Evolutionary conservation across 2,113 vertebrate species (phyloP), one percentile per base, ranked within the genome.

Genomic region (Tylochromis polylepis): DNA sequence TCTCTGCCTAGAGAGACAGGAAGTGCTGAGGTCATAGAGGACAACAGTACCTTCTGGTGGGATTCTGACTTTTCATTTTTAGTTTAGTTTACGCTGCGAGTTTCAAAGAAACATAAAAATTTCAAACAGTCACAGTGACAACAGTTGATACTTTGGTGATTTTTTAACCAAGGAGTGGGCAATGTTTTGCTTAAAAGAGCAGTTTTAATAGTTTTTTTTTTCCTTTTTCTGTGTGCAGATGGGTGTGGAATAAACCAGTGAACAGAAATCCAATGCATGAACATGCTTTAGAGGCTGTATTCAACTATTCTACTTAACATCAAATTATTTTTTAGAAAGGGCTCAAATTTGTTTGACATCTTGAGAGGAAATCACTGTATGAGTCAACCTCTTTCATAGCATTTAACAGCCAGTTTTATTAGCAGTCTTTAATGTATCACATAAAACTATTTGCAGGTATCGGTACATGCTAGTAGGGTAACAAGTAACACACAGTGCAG

Each of bases 1-100:
- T 87, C 67, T 92, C 70, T 85, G 91, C 91, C 93, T 88, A 65
- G 81, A 89, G 91, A 90, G 81, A 89, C 84, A 67, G 83, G 84
- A 84, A 88, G 87, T 38, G 88, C 49, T 20, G 84, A 92, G 89
- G 91, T 92, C 89, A 90, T 24, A 89, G 81, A 91, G 84, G 77
- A 81, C 55, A 88, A 82, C 6, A 43, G 24, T 79, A 83, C 90
- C 90, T 88, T 94, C 88, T 94, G 83, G 41, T 88, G 62, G 67
- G 78, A 90, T 70, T 91, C 36, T 79, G 62, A 86, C 81, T 88
- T 85, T 82, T 24, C 41, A 75, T 67, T 89, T 84, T 86, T 53
- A 14, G 55, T 89, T 89, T 72, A 60, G 12, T 27, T 82, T 18
- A 36, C 75, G 31, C 36, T 84, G 24, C 65, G 10, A 18, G 24